Evolutionary conservation across 2,888 invertebrate genomes (phyloP), one percentile per base, ranked within the genome.

Genomic region (Phengaris alcon): DNA sequence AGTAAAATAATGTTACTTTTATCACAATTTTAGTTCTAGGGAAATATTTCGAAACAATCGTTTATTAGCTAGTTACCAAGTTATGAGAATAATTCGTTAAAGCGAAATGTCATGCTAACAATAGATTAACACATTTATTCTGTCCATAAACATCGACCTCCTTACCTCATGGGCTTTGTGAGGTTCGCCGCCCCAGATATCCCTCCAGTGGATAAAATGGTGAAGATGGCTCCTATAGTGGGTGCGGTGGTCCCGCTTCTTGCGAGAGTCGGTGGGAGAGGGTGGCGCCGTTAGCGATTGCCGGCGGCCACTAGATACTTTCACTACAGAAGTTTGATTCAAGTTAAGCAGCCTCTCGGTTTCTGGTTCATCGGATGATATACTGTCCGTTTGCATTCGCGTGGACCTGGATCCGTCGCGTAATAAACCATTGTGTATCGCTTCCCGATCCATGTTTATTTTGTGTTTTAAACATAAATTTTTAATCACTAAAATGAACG

Each of bases 271-370:
- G n/a, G 88, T 90, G 8, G 94, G 94, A 51, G 94, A 94, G 0
- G 94, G 92, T 13, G 94, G 94, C 48, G 93, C 94, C 7, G 94
- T 94, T 73, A 93, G 84, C 3, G 93, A 94, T 79, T 87, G 86
- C 59, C 93, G 85, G 5, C 93, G 87, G 54, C 84, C 84, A 76
- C 84, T 83, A 76, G 83, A 81, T 69, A 86, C 86, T 54, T 86
- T 84, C 74, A 90, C 85, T 77, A 91, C 83, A 75, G 85, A 82
- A 46, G 87, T 86, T 68, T 88, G 85, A 80, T 88, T 89, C 22
- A 85, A 82, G 79, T 80, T 83, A 79, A 93, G 84, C 77, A 93
- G 85, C 74, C 87, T 87, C 84, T 93, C 90, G 48, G 90, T 89
- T 84, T 93, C 93, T 77, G 90, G 91, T 75, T 91, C 90, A 79